A percentile compares a stretch with the other conserved stretches of the same genome.
phyloP scores from a whole-genome alignment of 2,113 vertebrate species.

The Lampris incognitus region DNA sequence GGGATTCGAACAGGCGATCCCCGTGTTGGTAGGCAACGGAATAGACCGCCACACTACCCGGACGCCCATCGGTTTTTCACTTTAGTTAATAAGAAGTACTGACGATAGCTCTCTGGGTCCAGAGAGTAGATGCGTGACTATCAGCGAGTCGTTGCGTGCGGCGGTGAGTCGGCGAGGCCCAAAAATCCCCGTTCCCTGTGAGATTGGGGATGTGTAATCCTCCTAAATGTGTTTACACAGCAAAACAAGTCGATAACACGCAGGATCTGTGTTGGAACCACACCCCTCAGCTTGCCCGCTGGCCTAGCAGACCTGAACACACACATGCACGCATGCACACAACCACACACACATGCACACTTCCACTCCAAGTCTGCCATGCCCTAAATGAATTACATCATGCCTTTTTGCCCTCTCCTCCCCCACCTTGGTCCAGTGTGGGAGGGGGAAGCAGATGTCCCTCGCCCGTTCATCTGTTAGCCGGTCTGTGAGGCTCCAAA shows the following conservation, averaged over 20 bases:
- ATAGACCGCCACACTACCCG: too few relatives aligned
- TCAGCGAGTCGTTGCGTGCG: too few relatives aligned
- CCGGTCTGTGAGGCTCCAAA: slow-evolving; percentile 34
- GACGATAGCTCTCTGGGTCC: too few relatives aligned
- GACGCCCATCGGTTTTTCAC: too few relatives aligned
- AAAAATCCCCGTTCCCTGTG: background rate
- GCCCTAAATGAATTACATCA: slow-evolving; percentile 74
- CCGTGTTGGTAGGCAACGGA: too few relatives aligned
- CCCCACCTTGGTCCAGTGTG: slow-evolving; percentile 40
- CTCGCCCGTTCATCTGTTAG: slow-evolving; percentile 45
- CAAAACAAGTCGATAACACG: background rate
- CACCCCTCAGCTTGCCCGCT: background rate
- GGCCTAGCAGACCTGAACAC: slow-evolving; percentile 7
- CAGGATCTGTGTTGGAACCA: background rate
- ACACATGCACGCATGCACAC: slow-evolving; percentile 3
- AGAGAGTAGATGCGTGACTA: too few relatives aligned
- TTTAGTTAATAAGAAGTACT: too few relatives aligned
- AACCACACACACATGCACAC: background rate
- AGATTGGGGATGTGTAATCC: background rate
- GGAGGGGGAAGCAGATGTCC: slow-evolving; percentile 58
- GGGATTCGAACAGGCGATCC: too few relatives aligned
- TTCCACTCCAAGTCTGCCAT: slow-evolving; percentile 29
- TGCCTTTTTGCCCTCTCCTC: slow-evolving; percentile 42
- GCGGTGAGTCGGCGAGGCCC: too few relatives aligned
- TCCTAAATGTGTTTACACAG: slow-evolving; percentile 13